Conservation (phyloP, 2,888 invertebrate genomes). For the Agapostemon virescens region DNA sequence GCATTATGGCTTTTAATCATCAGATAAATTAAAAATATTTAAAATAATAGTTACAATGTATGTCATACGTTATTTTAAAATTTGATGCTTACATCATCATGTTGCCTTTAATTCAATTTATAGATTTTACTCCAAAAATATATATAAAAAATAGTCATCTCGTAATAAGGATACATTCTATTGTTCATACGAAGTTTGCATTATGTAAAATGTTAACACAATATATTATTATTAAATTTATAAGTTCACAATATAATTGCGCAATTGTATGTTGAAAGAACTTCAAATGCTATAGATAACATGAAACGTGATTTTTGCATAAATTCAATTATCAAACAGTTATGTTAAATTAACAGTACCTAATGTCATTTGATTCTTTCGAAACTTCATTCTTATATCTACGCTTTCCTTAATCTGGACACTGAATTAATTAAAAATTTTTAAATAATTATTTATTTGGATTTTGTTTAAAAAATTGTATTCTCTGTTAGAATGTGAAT, state of each 20-base stretch:
- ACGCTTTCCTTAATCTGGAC: slow-evolving; percentile 46
- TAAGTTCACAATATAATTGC: slow-evolving; percentile 35
- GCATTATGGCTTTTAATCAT: slow-evolving; percentile 34
- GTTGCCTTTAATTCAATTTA: slow-evolving; percentile 11
- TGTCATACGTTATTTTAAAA: not conserved
- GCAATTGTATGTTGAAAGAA: slow-evolving; percentile 25
- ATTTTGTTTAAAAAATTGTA: not conserved
- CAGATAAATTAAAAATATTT: not conserved
- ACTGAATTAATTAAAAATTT: not conserved
- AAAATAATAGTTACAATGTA: not conserved
- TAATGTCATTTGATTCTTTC: slow-evolving; percentile 29
- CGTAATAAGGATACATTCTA: slow-evolving; percentile 26
- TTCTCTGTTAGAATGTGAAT: not conserved
- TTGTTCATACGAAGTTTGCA: slow-evolving; percentile 75
- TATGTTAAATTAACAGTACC: slow-evolving; percentile 27
- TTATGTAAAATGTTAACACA: slow-evolving; percentile 73
- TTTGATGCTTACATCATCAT: slow-evolving; percentile 24
- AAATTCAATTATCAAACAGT: slow-evolving; percentile 37
- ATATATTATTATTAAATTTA: slow-evolving; percentile 39
- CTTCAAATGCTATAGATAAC: not conserved
- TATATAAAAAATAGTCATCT: slow-evolving; percentile 15
- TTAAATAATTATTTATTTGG: not conserved
- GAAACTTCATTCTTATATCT: slow-evolving; percentile 12
- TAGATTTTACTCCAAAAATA: slow-evolving; percentile 19
- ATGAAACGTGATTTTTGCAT: slow-evolving; percentile 14